Percentiles rank a stretch among this genome's conserved stretches.
These are phyloP conservation scores for Anguilla rostrata DNA, from an alignment of 2,113 vertebrate genomes.

Conservation along the genomic window DNA sequence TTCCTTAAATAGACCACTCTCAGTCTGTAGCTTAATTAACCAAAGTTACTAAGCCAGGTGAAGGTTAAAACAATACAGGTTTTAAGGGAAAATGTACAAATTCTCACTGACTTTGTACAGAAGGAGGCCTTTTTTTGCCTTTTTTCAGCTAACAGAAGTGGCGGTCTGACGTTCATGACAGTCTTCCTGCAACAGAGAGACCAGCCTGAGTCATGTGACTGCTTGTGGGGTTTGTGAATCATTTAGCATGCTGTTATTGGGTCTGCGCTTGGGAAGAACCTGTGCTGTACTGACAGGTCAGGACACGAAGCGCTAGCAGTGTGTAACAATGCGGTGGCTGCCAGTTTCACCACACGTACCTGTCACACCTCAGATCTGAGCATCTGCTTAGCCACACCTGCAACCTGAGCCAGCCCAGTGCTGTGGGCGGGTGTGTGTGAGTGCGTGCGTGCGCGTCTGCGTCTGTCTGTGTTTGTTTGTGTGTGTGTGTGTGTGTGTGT, in stretches of 20 bases:
- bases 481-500: too few relatives aligned
- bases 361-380: not conserved
- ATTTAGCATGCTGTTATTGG: not conserved
- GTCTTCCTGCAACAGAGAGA: not conserved
- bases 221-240: too few relatives aligned
- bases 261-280: too few relatives aligned
- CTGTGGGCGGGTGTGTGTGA: not conserved
- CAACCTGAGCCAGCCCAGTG: not conserved
- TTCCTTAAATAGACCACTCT: not conserved
- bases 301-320: not conserved
- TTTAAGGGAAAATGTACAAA: not conserved
- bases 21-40: not conserved
- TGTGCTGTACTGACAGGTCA: not conserved
- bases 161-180: not conserved
- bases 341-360: not conserved
- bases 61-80: not conserved
- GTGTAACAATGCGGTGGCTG: not conserved
- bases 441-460: not conserved
- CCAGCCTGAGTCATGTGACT: not conserved
- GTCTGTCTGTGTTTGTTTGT: too few relatives aligned
- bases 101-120: not conserved
- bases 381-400: not conserved
- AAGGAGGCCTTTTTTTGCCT: not conserved
- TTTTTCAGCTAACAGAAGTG: not conserved
- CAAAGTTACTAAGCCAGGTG: not conserved